Evolutionary conservation across 2,797 vertebrate genomes (phyloP).

Genomic region (Eulemur albifrons): DNA sequence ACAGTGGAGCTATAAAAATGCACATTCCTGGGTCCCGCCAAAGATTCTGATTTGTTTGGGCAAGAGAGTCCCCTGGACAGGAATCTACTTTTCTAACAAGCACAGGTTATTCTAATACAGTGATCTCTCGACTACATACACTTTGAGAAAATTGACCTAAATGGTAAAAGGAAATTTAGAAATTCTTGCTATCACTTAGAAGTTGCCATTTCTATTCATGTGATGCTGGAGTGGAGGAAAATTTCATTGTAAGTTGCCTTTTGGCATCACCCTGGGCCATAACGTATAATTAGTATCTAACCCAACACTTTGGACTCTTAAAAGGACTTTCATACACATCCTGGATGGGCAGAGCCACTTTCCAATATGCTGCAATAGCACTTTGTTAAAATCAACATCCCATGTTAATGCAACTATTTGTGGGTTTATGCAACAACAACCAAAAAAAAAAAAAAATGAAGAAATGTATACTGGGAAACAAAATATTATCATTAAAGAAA

Average conservation of each 20-base stretch:
- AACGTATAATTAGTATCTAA: not conserved
- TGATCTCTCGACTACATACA: not conserved
- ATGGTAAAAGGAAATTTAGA: not conserved
- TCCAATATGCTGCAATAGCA: not conserved
- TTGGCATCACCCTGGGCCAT: not conserved
- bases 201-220: not conserved
- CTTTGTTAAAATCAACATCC: conserved; percentile 38
- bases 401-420: not conserved
- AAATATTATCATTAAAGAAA: conserved; percentile 48
- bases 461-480: not conserved
- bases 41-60: not conserved
- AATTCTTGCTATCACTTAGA: not conserved
- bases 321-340: not conserved
- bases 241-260: not conserved
- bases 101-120: not conserved
- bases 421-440: conserved; percentile 6
- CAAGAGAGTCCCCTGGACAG: not conserved
- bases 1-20: not conserved
- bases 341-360: not conserved
- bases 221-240: not conserved
- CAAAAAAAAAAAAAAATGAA: conserved; percentile 17
- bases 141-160: not conserved
- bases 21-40: not conserved
- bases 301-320: not conserved
- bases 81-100: not conserved